phyloP scores from a whole-genome alignment of 2,888 invertebrate genomes.

The Tenthredo scrophulariae region DNA sequence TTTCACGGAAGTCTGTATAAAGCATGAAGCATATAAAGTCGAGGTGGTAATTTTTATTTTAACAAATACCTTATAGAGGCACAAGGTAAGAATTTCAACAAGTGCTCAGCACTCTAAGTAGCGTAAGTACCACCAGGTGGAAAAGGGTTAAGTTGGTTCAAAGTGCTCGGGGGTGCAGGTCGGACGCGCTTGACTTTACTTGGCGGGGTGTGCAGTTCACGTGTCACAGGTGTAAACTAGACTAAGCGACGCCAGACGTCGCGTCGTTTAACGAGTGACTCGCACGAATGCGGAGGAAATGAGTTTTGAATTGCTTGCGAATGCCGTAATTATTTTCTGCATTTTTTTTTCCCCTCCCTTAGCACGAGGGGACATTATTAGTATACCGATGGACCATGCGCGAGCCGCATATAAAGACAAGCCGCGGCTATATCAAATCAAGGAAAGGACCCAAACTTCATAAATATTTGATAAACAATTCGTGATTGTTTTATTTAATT shows the following conservation, averaged over 20 bases:
- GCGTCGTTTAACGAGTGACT: slow-evolving; percentile 36
- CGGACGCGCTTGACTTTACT: slow-evolving; percentile 3
- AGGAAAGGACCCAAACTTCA: not conserved
- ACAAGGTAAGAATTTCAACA: slow-evolving; percentile 13
- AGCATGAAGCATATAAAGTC: not conserved
- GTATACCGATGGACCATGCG: no score
- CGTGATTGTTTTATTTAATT: not conserved
- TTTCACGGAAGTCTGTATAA: not conserved
- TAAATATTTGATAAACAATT: not conserved
- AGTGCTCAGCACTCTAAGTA: slow-evolving; percentile 16
- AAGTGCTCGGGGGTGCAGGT: slow-evolving; percentile 27
- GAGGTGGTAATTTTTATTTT: not conserved
- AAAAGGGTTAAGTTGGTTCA: slow-evolving; percentile 35
- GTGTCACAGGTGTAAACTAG: slow-evolving; percentile 44
- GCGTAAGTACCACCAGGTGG: slow-evolving; percentile 11
- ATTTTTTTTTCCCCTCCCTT: not conserved
- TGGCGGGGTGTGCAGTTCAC: slow-evolving; percentile 23
- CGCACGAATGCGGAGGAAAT: slow-evolving; percentile 22
- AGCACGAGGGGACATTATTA: no score
- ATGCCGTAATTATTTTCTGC: not conserved
- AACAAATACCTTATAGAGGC: not conserved
- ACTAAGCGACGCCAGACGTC: slow-evolving; percentile 47
- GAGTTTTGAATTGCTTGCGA: not conserved
- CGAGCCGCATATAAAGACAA: not conserved
- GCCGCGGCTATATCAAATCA: not conserved